A percentile compares a stretch with the other conserved stretches of the same genome.
phyloP scores from a whole-genome alignment of 2,888 invertebrate genomes.

The Leucozona laternaria region DNA sequence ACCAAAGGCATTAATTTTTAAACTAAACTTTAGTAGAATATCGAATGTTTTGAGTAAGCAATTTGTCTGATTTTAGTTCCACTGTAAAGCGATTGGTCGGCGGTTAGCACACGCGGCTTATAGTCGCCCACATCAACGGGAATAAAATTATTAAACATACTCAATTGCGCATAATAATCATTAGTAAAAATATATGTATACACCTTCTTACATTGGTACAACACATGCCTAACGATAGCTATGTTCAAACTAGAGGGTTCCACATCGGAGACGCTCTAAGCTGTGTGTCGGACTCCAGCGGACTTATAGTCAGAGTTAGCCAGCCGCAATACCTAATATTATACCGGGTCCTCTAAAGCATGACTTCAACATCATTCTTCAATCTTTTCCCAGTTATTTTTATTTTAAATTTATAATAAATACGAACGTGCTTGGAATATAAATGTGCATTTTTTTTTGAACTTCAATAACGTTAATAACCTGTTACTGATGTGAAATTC shows the following conservation, averaged over 20 bases:
- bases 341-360: conserved; percentile 51
- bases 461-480: conserved; percentile 27
- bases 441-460: background rate
- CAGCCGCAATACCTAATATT: background rate
- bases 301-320: background rate
- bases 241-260: conserved; percentile 13
- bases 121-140: conserved; percentile 51
- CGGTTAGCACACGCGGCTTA: background rate
- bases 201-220: conserved; percentile 21
- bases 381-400: conserved; percentile 39
- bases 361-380: conserved; percentile 49
- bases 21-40: too few species aligned
- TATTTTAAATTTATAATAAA: conserved; percentile 30
- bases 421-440: conserved; percentile 58
- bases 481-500: conserved; percentile 30
- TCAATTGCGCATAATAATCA: conserved; percentile 65
- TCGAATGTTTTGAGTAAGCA: too few species aligned
- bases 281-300: conserved; percentile 6
- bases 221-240: background rate
- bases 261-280: conserved; percentile 17
- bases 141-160: conserved; percentile 59
- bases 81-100: background rate
- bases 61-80: background rate
- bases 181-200: conserved; percentile 23
- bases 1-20: too few species aligned